Conservation (phyloP, 2,797 vertebrate species). For the Schizothorax lantsangensis region DNA sequence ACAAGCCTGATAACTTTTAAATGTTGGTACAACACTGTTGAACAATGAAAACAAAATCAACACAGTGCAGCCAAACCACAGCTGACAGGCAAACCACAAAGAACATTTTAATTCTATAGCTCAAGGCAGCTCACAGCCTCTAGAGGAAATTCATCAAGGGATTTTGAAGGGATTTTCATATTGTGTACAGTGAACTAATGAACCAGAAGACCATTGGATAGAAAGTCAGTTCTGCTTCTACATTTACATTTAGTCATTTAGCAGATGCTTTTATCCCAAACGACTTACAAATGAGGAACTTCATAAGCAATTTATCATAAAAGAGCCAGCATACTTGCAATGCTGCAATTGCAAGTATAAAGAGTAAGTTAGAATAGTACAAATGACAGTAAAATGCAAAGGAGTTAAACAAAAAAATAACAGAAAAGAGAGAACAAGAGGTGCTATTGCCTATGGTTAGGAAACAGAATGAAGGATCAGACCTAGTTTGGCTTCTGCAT, state of each 20-base stretch:
- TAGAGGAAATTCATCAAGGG: constrained; percentile 16
- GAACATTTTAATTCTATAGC: not conserved
- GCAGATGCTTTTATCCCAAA: constrained; percentile 22
- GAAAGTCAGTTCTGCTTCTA: not conserved
- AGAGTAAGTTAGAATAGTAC: not conserved
- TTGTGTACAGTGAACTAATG: constrained; percentile 34
- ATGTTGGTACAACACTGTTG: not conserved
- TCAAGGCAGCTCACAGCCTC: constrained; percentile 8
- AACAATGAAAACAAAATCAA: constrained; percentile 7
- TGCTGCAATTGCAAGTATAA: not conserved
- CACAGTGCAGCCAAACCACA: not conserved
- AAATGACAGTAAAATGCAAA: not conserved
- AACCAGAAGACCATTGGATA: constrained; percentile 18
- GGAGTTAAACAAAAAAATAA: not conserved
- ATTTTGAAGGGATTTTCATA: constrained; percentile 27
- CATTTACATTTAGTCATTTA: constrained; percentile 24
- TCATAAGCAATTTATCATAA: constrained; percentile 32
- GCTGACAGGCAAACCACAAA: not conserved
- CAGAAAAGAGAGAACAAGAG: not conserved
- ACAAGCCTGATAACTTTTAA: not conserved
- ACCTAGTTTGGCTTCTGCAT: not conserved
- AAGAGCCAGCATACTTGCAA: not conserved
- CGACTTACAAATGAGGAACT: constrained; percentile 12
- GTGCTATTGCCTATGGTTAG: not conserved
- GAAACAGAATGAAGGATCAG: not conserved